Percentiles rank a stretch among this genome's conserved stretches.
Conservation (phyloP, 1,140 invertebrate genomes). For the Zaprionus kolodkinae region DNA sequence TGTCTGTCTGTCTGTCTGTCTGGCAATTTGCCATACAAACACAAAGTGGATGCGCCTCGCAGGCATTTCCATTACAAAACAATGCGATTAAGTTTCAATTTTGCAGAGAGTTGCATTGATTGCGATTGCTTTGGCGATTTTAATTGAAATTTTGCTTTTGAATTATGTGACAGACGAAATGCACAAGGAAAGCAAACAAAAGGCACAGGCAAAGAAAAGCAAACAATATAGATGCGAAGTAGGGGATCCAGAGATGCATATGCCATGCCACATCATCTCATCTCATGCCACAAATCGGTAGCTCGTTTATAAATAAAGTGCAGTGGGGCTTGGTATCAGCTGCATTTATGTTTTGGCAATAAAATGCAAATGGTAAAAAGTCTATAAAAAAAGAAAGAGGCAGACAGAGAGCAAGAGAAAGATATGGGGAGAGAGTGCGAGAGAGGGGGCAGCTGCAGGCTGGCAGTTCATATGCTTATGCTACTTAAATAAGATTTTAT, state of each 20-base stretch:
- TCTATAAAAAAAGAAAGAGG: conserved; percentile 61
- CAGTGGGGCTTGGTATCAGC: conserved; percentile 40
- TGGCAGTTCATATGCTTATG: conserved; percentile 68
- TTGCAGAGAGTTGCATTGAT: conserved; percentile 44
- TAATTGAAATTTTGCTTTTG: conserved; percentile 60
- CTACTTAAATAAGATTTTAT: conserved; percentile 75
- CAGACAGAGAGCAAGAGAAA: conserved; percentile 21
- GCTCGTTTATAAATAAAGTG: conserved; percentile 55
- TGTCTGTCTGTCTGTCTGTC: neutral
- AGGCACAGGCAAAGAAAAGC: conserved; percentile 55
- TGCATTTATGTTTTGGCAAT: conserved; percentile 80
- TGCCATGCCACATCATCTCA: conserved; percentile 12
- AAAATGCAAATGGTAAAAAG: conserved; percentile 78
- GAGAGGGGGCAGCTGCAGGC: conserved; percentile 12
- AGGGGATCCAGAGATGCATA: neutral
- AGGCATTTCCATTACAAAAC: conserved; percentile 43
- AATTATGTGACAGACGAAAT: conserved; percentile 69
- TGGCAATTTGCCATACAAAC: conserved; percentile 1
- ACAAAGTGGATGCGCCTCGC: conserved; percentile 32
- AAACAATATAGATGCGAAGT: conserved; percentile 37
- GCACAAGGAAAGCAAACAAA: conserved; percentile 68
- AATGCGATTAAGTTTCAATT: conserved; percentile 72
- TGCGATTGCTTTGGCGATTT: conserved; percentile 42
- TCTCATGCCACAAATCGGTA: conserved; percentile 37
- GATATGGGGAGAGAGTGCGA: conserved; percentile 31